Evolutionary conservation across 2,888 invertebrate species (phyloP), one percentile per base, ranked within the genome.

Genomic region (Acronicta leporina): DNA sequence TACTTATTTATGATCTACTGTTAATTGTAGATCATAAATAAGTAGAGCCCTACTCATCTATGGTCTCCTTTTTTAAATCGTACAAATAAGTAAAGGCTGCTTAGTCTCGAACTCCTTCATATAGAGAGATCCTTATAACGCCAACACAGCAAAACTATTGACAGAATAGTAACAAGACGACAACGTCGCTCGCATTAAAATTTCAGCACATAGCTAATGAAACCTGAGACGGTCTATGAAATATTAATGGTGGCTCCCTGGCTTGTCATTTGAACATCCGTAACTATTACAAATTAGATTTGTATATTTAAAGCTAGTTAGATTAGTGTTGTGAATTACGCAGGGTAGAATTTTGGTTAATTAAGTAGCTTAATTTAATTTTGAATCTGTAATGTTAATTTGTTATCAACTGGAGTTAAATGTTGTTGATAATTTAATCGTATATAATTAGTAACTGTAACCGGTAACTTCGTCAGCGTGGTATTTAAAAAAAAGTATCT

Each of bases 161-260:
- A 14, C 41, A 44, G 46, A 47, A 55, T 45, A 27, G 16, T 30
- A 15, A 14, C 9, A 20, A 48, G 47, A 46, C 43, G 42, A 42
- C 40, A 44, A 65, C 67, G 75, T 61, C 64, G 53, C 55, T 62
- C 68, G 25, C 73, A 82, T 87, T 82, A 87, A 87, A 83, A 75
- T 85, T 88, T 85, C 83, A 87, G 48, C 14, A 38, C 55, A 33
- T 16, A 56, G 80, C 80, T 87, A 86, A 86, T 86, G 83, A 83
- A 83, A 75, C 77, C 78, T 77, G 78, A 79, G 73, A 65, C 73
- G 69, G 50, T 33, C 42, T 25, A 49, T 85, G 61, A 75, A 85
- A 81, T 79, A 82, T 85, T 84, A 77, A 87, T 73, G 65, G 25
- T 10, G 25, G 40, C 53, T 54, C 48, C 54, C 55, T 11, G 44